These are phyloP conservation scores for Furcula furcula DNA, from an alignment of 2,888 invertebrate species.

Conservation along the genomic window DNA sequence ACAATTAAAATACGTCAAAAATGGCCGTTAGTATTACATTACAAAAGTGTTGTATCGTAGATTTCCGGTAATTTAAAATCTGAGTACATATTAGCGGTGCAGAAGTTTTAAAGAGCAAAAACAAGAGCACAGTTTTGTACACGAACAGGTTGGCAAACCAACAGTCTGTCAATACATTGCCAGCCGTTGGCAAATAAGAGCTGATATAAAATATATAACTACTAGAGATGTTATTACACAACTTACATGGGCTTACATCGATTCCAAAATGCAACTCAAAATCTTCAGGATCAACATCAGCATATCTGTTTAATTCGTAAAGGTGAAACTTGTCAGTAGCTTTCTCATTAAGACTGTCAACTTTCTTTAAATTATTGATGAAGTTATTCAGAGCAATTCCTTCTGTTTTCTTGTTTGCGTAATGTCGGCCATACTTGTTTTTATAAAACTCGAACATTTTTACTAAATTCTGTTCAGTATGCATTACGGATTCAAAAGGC, in stretches of 20 bases:
- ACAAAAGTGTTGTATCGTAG: too few relatives aligned
- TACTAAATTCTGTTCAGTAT: conserved; percentile 20
- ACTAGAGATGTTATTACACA: too few relatives aligned
- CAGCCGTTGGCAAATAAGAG: too few relatives aligned
- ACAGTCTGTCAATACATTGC: too few relatives aligned
- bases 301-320: conserved; percentile 48
- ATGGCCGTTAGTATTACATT: too few relatives aligned
- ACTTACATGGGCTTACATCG: conserved; percentile 48
- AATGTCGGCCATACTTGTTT: conserved; percentile 42
- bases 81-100: too few relatives aligned
- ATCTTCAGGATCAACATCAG: conserved; percentile 43
- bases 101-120: too few relatives aligned
- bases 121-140: too few relatives aligned
- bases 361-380: conserved; percentile 39
- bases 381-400: conserved; percentile 39
- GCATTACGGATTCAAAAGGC: conserved; percentile 6
- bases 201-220: too few relatives aligned
- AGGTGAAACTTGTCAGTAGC: conserved; percentile 23
- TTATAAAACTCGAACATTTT: conserved; percentile 41
- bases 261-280: conserved; percentile 44
- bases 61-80: too few relatives aligned
- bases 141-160: too few relatives aligned
- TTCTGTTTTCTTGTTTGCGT: conserved; percentile 32
- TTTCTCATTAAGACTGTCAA: conserved; percentile 40
- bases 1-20: too few relatives aligned